Evolutionary conservation across 2,113 vertebrate genomes (phyloP).

Genomic region (Grantiella picta): DNA sequence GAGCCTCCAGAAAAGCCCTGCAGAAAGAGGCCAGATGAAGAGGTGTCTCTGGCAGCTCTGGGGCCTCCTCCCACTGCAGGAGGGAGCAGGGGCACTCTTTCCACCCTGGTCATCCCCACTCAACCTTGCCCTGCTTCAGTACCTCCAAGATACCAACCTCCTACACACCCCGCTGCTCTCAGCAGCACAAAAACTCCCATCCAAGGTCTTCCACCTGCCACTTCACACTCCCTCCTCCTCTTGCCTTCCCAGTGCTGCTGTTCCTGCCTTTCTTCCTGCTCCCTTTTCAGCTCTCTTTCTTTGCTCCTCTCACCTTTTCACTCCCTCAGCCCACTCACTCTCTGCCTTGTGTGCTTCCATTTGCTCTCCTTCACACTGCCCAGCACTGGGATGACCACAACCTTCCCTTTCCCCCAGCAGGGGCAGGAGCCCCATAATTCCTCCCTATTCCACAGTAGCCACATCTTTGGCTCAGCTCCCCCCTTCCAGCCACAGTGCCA

Average conservation of each 20-base stretch:
- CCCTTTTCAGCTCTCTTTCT: neutral
- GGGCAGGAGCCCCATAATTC: neutral
- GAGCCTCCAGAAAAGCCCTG: neutral
- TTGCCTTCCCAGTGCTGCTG: neutral
- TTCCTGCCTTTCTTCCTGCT: neutral
- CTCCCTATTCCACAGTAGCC: accelerated
- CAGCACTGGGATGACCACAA: neutral
- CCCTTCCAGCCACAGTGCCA: neutral
- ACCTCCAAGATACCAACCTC: neutral
- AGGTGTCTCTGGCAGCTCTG: neutral
- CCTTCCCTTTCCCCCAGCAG: neutral
- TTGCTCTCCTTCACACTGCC: neutral
- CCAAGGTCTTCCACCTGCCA: neutral
- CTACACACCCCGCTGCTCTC: neutral
- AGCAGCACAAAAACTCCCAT: neutral
- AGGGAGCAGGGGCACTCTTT: neutral
- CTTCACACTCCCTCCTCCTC: neutral
- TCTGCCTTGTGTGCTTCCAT: neutral
- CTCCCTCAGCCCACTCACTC: neutral
- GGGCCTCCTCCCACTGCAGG: neutral
- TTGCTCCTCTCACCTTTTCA: accelerated
- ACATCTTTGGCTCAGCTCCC: neutral
- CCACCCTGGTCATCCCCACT: neutral
- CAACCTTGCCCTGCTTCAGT: neutral
- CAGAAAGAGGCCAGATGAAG: neutral